A percentile compares a stretch with the other conserved stretches of the same genome.
These are phyloP conservation scores for Acrocephalus kingi DNA, from an alignment of 2,113 vertebrate species.

Conservation along the genomic window DNA sequence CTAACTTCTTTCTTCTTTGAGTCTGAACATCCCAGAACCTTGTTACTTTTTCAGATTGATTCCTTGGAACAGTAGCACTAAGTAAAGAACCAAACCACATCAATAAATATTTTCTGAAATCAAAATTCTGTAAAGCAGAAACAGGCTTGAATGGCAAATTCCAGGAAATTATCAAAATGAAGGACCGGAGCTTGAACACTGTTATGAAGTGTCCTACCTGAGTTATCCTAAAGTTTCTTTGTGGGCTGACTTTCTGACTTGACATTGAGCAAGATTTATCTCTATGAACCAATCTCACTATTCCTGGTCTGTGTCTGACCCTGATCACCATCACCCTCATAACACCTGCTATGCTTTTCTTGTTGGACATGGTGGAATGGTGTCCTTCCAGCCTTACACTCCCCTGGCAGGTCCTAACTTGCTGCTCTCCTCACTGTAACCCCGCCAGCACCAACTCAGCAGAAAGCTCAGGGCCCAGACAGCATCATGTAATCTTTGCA, in stretches of 20 bases:
- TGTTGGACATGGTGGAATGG: not conserved
- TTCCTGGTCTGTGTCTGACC: not conserved
- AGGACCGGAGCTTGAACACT: not conserved
- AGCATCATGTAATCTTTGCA: not conserved
- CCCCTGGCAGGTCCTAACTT: fast-evolving
- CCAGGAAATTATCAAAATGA: not conserved
- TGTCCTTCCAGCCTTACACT: not conserved
- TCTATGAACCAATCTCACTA: not conserved
- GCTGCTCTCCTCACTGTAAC: fast-evolving
- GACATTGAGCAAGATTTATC: not conserved
- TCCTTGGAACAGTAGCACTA: not conserved
- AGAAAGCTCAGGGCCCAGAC: not conserved
- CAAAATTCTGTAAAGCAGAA: not conserved
- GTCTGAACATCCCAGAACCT: not conserved
- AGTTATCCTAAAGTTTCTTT: not conserved
- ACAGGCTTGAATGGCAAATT: not conserved
- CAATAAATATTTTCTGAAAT: not conserved
- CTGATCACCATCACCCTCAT: too few relatives aligned
- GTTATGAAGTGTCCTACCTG: not conserved
- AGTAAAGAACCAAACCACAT: not conserved
- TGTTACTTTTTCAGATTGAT: not conserved
- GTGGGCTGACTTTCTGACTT: not conserved
- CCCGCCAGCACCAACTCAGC: not conserved
- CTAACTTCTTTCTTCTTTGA: not conserved
- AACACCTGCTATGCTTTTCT: not conserved